Evolutionary conservation across 2,113 vertebrate genomes (phyloP), one percentile per base, ranked within the genome.

Genomic region (Collichthys lucidus): DNA sequence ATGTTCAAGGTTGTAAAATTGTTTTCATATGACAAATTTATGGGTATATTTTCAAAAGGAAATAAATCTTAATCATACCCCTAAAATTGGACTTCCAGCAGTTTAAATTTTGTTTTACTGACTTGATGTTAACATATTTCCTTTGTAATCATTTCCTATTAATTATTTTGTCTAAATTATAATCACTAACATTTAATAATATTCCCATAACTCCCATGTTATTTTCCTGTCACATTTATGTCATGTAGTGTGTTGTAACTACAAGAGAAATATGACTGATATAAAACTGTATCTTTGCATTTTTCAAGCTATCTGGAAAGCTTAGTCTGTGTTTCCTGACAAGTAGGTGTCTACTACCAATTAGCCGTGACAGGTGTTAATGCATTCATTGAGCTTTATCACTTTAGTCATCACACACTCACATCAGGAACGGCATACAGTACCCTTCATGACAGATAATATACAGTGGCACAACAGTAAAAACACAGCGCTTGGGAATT

Each of bases 21-120:
- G 95, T 95, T 95, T 95, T 95, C 94, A 92, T 94, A 94, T 94
- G 89, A 93, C 91, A 94, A 94, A 94, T 95, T 92, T 93, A 92
- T 95, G 92, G 93, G 91, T 95, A 94, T 95, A 95, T 95, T 95
- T 95, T 95, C 94, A 94, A 95, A 94, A 91, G 79, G 91, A 94
- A 95, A 94, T 94, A 95, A 95, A 95, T 93, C 90, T 90, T 84
- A 94, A 92, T 90, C 89, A 92, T 95, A 92, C 78, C 93, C 92
- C 87, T 90, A 86, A 75, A 81, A 74, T 19, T 88, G 76, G 60
- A 86, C 52, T 85, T 85, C 6, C 22, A 60, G 74, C 61, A 71
- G 22, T 80, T 88, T 11, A 64, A 50, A 50, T 76, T 52, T 44
- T 60, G 31, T 59, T 56, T 56, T 20, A 4, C 3, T 60, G 42